Conservation (phyloP, 2,888 invertebrate species). For the Drosophila kanekoi region DNA sequence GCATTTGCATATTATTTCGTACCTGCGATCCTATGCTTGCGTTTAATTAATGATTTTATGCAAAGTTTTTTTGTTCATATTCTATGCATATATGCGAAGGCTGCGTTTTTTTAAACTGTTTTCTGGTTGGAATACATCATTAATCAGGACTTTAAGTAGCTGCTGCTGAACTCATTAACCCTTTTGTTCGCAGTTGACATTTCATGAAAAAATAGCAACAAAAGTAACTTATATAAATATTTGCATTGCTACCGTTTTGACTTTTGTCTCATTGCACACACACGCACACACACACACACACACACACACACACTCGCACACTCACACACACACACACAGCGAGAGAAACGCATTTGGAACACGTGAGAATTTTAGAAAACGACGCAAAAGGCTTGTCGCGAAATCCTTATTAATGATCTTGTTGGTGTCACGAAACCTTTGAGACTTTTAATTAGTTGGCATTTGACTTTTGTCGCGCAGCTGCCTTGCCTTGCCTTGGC, state of each 20-base stretch:
- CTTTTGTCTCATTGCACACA: conserved; percentile 49
- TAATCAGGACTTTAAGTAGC: conserved; percentile 74
- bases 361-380: conserved; percentile 55
- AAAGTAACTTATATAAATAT: conserved; percentile 75
- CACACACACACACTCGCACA: no score
- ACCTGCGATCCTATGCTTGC: conserved; percentile 21
- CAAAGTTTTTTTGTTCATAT: conserved; percentile 60
- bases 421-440: conserved; percentile 48
- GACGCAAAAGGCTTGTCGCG: conserved; percentile 43
- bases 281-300: conserved; percentile 11
- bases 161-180: conserved; percentile 82
- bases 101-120: conserved; percentile 39
- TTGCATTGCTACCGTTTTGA: conserved; percentile 65
- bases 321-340: conserved; percentile 10
- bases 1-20: conserved; percentile 69
- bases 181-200: conserved; percentile 79
- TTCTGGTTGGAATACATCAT: conserved; percentile 56
- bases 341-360: conserved; percentile 4
- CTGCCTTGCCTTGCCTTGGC: conserved; percentile 41
- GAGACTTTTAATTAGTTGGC: conserved; percentile 68
- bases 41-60: conserved; percentile 83
- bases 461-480: conserved; percentile 50
- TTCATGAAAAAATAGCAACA: conserved; percentile 59
- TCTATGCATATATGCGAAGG: conserved; percentile 58
- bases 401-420: conserved; percentile 79